Base-by-base conservation (phyloP, 2,888 invertebrate genomes). In the Cephalotes varians region DNA sequence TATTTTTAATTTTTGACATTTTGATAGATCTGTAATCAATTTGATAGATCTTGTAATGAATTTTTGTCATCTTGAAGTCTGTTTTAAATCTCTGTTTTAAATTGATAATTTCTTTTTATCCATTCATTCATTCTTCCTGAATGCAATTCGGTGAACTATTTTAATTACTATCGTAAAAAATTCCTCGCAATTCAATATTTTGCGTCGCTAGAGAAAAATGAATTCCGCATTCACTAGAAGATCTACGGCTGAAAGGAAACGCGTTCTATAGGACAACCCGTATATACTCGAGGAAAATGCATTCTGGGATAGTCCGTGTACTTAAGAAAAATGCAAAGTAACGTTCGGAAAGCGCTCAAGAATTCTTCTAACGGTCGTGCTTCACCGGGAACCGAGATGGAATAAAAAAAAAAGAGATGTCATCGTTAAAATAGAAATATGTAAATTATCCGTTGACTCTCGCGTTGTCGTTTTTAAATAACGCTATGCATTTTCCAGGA, bases 281-380 rank as follows among this genome's bases (percentile, higher is more conserved):
- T 21, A 40, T 12, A 54, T 37, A 58, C 58, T 72, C n/a, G 28
- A 0, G 25, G 9, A 18, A 58, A 58, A 72, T 72, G 56, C 12
- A 58, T 58, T 72, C 58, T n/a, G 37, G 28, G n/a, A 40, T 28
- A 56, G 18, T 1, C 4, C 12, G 54, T 56, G 21, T 71, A 58
- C 60, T 60, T 25, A 15, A 60, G 73, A n/a, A 60, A 60, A 73
- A 73, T 60, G 72, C 58, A 58, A 60, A 73, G 60, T 73, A 73
- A 73, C 60, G 60, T 31, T 44, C 56, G 25, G 21, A 73, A 60
- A 73, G 18, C 40, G 31, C 28, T 37, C 37, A 12, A 37, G 21
- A 3, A 60, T 49, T 69, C 44, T n/a, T 31, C 15, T n/a, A 34
- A 31, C n/a, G 15, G 31, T n/a, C n/a, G 58, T n/a, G 25, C 18